Percentiles rank a stretch among this genome's conserved stretches.
Evolutionary conservation across 2,888 invertebrate genomes (phyloP).

Genomic region (Tetrapedia diversipes): DNA sequence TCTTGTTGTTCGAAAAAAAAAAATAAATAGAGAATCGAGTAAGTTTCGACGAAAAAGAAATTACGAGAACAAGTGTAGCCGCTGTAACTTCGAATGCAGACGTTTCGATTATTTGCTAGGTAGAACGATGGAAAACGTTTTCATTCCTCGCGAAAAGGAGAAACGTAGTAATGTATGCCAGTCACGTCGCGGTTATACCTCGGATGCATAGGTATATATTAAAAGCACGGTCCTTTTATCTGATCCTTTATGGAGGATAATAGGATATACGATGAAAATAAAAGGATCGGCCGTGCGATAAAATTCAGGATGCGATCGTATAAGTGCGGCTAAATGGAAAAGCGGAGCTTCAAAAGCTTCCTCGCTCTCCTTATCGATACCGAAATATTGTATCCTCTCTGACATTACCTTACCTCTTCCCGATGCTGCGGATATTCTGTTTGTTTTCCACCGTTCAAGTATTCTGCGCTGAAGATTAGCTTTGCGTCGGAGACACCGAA

Average conservation of each 20-base stretch:
- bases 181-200: constrained; percentile 20
- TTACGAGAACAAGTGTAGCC: not conserved
- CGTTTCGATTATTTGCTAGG: not conserved
- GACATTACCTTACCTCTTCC: not conserved
- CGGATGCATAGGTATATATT: constrained; percentile 19
- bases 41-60: not conserved
- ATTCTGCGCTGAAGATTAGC: not conserved
- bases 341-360: not conserved
- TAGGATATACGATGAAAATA: constrained; percentile 18
- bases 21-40: not conserved
- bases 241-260: constrained; percentile 35
- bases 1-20: no score
- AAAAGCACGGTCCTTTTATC: constrained; percentile 28
- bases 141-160: not conserved
- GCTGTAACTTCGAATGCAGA: not conserved
- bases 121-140: not conserved
- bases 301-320: constrained; percentile 21
- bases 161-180: constrained; percentile 27
- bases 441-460: not conserved
- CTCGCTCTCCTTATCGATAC: not conserved
- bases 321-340: constrained; percentile 12
- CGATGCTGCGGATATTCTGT: not conserved
- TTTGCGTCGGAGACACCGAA: not conserved
- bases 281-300: not conserved
- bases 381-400: not conserved